A percentile compares a stretch with the other conserved stretches of the same genome.
These are phyloP conservation scores for Procavia capensis DNA, from an alignment of 2,113 vertebrate genomes.

Conservation along the genomic window DNA sequence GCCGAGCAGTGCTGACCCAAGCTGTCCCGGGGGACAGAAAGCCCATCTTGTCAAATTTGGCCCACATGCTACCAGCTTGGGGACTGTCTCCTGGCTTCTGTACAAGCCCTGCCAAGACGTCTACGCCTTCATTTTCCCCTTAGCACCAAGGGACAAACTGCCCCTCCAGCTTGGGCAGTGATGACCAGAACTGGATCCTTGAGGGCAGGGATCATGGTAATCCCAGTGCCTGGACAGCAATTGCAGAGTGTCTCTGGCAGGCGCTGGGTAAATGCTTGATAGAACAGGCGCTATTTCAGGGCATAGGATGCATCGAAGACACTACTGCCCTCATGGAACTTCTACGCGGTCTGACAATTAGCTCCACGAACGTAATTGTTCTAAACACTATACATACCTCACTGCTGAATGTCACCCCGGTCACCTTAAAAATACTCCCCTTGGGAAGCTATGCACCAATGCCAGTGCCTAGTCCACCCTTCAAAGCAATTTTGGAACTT, in stretches of 20 bases:
- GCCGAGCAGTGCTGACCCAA: not conserved
- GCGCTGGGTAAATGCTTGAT: not conserved
- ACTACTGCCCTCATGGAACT: not conserved
- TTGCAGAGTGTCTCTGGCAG: not conserved
- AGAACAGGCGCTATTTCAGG: not conserved
- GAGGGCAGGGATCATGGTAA: not conserved
- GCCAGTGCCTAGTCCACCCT: too few relatives aligned
- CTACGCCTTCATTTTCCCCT: rapidly evolving
- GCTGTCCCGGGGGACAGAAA: not conserved
- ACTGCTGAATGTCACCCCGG: too few relatives aligned
- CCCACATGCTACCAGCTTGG: not conserved
- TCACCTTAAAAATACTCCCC: too few relatives aligned
- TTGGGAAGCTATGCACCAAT: too few relatives aligned
- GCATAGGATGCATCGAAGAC: not conserved
- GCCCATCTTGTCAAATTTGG: not conserved
- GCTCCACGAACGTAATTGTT: too few relatives aligned
- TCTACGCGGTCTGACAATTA: too few relatives aligned
- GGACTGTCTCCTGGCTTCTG: not conserved
- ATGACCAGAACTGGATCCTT: not conserved
- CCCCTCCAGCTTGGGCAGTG: not conserved
- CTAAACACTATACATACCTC: too few relatives aligned
- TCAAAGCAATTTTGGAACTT: too few relatives aligned
- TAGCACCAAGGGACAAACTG: not conserved
- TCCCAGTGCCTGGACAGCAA: too few relatives aligned
- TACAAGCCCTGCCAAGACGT: not conserved